Evolutionary conservation across 35 echinoderm and acorn worm genomes (phyloP).

Genomic region (Eucidaris tribuloides): DNA sequence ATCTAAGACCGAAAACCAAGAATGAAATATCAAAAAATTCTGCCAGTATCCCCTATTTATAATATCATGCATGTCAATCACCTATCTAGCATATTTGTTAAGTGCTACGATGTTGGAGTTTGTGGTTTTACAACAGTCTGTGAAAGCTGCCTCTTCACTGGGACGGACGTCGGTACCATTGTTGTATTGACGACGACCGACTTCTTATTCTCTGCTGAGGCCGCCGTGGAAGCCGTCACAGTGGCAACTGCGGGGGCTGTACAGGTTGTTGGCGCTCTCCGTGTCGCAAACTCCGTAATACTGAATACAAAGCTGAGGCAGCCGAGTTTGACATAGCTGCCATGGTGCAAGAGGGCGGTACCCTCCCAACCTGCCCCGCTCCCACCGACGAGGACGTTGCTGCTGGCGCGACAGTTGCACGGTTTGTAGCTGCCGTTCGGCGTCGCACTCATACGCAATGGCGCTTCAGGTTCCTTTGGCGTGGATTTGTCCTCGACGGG

Average conservation of each 20-base stretch:
- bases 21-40: too few relatives aligned
- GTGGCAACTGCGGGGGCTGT: background rate
- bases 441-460: slow-evolving; percentile 28
- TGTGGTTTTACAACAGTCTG: background rate
- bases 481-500: background rate
- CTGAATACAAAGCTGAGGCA: slow-evolving; percentile 94
- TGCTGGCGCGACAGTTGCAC: slow-evolving; percentile 64
- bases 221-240: background rate
- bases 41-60: too few relatives aligned
- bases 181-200: slow-evolving; percentile 7
- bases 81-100: too few relatives aligned
- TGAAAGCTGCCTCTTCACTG: background rate
- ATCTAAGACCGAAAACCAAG: too few relatives aligned
- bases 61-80: too few relatives aligned
- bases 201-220: background rate
- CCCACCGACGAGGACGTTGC: slow-evolving; percentile 30
- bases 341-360: slow-evolving; percentile 83
- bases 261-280: background rate
- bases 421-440: background rate
- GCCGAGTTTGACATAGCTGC: slow-evolving; percentile 80
- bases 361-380: slow-evolving; percentile 87
- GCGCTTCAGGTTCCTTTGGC: background rate
- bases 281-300: slow-evolving; percentile 57
- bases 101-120: background rate
- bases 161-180: background rate